Evolutionary conservation across 2,113 vertebrate genomes (phyloP).

Genomic region (Zosterops hypoxanthus): DNA sequence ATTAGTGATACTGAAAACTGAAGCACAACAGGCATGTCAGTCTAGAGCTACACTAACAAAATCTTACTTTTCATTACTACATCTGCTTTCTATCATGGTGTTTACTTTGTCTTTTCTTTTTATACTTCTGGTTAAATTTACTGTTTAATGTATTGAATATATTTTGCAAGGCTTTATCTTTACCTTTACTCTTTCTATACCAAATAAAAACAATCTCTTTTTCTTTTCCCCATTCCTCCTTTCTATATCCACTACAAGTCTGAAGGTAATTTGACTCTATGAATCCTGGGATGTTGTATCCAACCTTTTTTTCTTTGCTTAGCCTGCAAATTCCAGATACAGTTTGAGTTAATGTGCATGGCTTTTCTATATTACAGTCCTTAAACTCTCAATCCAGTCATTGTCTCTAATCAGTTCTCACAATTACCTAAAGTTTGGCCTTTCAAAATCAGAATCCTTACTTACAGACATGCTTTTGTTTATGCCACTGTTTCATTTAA

Average conservation of each 20-base stretch:
- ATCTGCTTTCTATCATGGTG: not conserved
- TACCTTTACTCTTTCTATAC: not conserved
- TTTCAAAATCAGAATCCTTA: slow-evolving; percentile 3
- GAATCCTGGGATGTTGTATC: not conserved
- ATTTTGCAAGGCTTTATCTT: not conserved
- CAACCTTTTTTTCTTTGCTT: not conserved
- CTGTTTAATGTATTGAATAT: not conserved
- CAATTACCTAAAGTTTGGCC: not conserved
- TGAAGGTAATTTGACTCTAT: not conserved
- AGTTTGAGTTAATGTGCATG: not conserved
- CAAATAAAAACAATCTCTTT: not conserved
- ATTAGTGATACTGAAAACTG: not conserved
- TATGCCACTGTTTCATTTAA: slow-evolving; percentile 14
- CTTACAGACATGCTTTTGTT: not conserved
- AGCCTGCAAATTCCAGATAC: not conserved
- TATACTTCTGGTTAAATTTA: not conserved
- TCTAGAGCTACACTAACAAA: not conserved
- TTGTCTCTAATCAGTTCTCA: not conserved
- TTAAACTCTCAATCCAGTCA: not conserved
- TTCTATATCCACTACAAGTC: not conserved
- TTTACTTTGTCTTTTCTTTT: not conserved
- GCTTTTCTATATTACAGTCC: not conserved
- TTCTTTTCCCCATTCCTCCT: not conserved
- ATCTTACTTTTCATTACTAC: not conserved
- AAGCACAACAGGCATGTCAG: not conserved